Conservation (phyloP, 2,888 invertebrate genomes). For the Philopedon plagiatum region DNA sequence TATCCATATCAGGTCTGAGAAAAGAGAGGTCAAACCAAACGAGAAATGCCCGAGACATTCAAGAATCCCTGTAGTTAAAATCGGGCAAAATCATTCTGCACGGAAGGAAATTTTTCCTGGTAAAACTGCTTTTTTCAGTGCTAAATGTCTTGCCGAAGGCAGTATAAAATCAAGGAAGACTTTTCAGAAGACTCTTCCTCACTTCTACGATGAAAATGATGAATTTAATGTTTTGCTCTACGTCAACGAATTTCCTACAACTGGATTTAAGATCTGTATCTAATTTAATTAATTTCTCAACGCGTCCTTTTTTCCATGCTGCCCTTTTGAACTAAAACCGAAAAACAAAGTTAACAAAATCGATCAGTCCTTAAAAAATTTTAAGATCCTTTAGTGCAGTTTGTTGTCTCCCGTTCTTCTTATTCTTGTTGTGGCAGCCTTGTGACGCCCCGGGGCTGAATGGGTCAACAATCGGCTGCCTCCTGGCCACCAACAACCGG, state of each 20-base stretch:
- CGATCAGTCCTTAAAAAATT: not conserved
- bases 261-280: no score
- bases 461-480: conserved; percentile 48
- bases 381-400: conserved; percentile 10
- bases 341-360: no score
- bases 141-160: no score
- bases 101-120: not conserved
- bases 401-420: conserved; percentile 20
- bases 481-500: conserved; percentile 44
- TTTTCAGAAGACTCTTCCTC: no score
- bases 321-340: no score
- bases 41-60: conserved; percentile 41
- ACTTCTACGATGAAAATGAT: no score
- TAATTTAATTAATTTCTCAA: no score
- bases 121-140: no score
- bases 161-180: no score
- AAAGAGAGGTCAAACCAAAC: conserved; percentile 53
- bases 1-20: conserved; percentile 62
- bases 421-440: conserved; percentile 47
- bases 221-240: no score
- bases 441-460: conserved; percentile 45
- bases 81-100: conserved; percentile 20
- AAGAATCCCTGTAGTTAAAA: conserved; percentile 35
- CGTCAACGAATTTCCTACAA: no score
- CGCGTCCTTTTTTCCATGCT: no score